These are phyloP conservation scores for Irena cyanogastra DNA, from an alignment of 2,113 vertebrate species.

Conservation along the genomic window DNA sequence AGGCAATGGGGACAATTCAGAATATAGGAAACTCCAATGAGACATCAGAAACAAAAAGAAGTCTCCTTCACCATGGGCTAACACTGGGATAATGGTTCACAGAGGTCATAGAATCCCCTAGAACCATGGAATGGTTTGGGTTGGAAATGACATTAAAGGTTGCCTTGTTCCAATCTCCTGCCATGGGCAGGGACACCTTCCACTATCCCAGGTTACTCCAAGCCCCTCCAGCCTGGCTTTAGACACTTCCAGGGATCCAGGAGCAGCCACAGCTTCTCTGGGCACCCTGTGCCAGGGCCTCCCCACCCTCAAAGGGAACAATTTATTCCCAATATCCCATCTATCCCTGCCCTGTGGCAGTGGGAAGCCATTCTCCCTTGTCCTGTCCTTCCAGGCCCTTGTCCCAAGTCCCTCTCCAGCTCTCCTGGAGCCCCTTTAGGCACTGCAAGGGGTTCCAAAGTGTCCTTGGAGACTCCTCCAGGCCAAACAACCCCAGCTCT, in stretches of 20 bases:
- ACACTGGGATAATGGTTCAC: not conserved
- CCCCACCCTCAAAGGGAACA: rapidly evolving
- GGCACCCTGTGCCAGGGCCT: rapidly evolving
- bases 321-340: not conserved
- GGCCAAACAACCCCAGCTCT: not conserved
- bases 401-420: not conserved
- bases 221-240: rapidly evolving
- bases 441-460: not conserved
- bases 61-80: not conserved
- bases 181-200: no score
- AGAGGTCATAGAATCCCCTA: not conserved
- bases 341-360: rapidly evolving
- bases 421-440: not conserved
- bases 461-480: not conserved
- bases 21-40: not conserved
- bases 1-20: not conserved
- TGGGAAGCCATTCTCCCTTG: not conserved
- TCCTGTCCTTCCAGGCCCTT: not conserved
- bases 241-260: not conserved
- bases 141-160: not conserved
- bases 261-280: not conserved
- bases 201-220: rapidly evolving
- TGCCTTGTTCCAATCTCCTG: rapidly evolving
- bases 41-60: not conserved
- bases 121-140: not conserved